phyloP scores from a whole-genome alignment of 2,888 invertebrate genomes.

The Chymomyza amoena region DNA sequence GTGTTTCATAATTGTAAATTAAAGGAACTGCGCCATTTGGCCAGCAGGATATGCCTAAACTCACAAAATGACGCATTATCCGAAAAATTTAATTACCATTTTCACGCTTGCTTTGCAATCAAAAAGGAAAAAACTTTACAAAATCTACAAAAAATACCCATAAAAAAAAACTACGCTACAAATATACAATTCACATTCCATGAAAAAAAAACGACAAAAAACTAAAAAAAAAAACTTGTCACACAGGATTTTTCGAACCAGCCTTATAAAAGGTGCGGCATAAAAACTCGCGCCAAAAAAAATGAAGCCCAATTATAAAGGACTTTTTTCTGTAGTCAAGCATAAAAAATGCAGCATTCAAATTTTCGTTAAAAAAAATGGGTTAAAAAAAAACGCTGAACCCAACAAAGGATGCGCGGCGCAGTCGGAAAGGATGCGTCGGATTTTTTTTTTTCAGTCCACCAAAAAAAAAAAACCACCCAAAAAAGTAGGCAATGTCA shows the following conservation, averaged over 20 bases:
- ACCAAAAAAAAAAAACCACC: constrained; percentile 31
- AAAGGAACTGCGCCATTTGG: constrained; percentile 48
- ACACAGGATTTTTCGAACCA: constrained; percentile 50
- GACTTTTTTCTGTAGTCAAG: constrained; percentile 64
- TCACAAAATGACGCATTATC: constrained; percentile 55
- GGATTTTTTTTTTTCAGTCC: constrained; percentile 33
- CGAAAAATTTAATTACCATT: constrained; percentile 58
- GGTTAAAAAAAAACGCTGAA: constrained; percentile 55
- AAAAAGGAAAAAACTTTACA: constrained; percentile 39
- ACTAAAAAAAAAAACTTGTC: constrained; percentile 62
- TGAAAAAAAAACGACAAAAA: constrained; percentile 15
- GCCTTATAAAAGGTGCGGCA: constrained; percentile 19
- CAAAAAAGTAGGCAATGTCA: constrained; percentile 64
- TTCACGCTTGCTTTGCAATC: constrained; percentile 32
- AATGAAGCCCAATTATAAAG: constrained; percentile 61
- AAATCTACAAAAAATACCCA: constrained; percentile 23
- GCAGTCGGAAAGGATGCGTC: constrained; percentile 57
- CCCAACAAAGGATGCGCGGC: constrained; percentile 30
- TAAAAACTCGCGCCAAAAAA: constrained; percentile 45
- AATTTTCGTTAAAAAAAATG: constrained; percentile 40
- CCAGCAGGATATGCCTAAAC: constrained; percentile 16
- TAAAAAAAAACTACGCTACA: constrained; percentile 43
- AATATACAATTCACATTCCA: constrained; percentile 32
- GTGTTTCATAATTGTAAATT: constrained; percentile 6
- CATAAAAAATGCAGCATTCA: constrained; percentile 54